Conservation (phyloP, 2,888 invertebrate genomes). For the Galerucella calmariensis region DNA sequence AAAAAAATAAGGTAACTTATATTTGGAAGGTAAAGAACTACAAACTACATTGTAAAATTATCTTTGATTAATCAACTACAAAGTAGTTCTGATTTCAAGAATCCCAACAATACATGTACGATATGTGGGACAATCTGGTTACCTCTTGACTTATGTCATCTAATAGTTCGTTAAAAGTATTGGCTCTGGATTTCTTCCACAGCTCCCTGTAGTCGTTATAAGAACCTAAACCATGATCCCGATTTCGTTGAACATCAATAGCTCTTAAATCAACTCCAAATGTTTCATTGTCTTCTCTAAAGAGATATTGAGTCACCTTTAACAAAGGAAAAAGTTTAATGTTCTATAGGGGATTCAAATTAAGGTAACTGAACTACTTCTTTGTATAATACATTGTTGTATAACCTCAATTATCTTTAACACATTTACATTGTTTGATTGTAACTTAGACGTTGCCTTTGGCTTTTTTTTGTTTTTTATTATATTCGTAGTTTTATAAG, state of each 20-base stretch:
- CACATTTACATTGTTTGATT: too few species aligned
- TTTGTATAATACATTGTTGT: too few species aligned
- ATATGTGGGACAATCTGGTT: constrained; percentile 29
- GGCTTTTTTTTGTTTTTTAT: too few species aligned
- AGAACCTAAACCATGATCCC: constrained; percentile 83
- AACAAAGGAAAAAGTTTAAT: constrained; percentile 42
- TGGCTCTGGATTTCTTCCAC: constrained; percentile 77
- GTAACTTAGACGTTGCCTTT: too few species aligned
- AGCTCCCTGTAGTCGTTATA: constrained; percentile 81
- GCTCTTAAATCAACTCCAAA: constrained; percentile 85
- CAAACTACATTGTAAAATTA: background rate
- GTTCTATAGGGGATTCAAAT: too few species aligned
- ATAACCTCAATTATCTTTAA: too few species aligned
- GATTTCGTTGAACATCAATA: constrained; percentile 84
- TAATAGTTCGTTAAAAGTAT: constrained; percentile 74
- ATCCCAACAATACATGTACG: too few species aligned
- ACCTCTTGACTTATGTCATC: constrained; percentile 75
- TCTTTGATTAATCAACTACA: too few species aligned
- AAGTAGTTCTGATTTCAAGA: too few species aligned
- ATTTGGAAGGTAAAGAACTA: too few species aligned
- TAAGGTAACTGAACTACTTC: too few species aligned
- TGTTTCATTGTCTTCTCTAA: constrained; percentile 72
- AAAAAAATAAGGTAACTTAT: background rate
- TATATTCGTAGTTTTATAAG: too few species aligned
- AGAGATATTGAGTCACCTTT: constrained; percentile 74